Percentiles rank a stretch among this genome's conserved stretches.
Conservation (phyloP, 1,140 invertebrate genomes). For the Venustaconcha ellipsiformis region DNA sequence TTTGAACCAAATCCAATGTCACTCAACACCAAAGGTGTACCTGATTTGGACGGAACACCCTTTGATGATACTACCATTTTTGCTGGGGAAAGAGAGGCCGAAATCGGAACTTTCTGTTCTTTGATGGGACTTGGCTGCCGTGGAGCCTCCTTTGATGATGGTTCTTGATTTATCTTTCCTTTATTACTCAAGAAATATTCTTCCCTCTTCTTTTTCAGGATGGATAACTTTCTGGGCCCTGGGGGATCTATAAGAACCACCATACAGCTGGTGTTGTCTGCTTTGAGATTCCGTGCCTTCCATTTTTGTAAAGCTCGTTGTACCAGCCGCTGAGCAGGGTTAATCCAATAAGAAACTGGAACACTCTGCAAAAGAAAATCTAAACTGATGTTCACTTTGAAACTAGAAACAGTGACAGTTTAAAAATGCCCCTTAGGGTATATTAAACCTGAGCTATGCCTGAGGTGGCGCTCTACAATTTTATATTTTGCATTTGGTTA, state of each 20-base stretch:
- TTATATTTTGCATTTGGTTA: no score
- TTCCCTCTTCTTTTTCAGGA: conserved; percentile 55
- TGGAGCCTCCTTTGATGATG: conserved; percentile 24
- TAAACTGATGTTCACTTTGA: not conserved
- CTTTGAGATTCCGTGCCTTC: conserved; percentile 82
- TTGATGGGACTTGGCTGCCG: not conserved
- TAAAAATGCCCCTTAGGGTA: no score
- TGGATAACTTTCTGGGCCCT: conserved; percentile 70
- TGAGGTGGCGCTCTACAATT: no score
- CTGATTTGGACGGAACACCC: not conserved
- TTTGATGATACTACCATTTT: not conserved
- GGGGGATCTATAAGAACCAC: conserved; percentile 93
- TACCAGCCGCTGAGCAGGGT: conserved; percentile 91
- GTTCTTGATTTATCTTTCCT: conserved; percentile 2
- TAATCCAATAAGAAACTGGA: conserved; percentile 69
- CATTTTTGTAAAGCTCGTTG: conserved; percentile 83
- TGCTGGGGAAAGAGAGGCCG: not conserved
- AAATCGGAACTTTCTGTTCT: not conserved
- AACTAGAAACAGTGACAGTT: not conserved
- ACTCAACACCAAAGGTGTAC: conserved; percentile 4
- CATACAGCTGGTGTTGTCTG: conserved; percentile 95
- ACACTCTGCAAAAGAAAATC: conserved; percentile 47
- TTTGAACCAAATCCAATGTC: conserved; percentile 2
- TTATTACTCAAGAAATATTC: conserved; percentile 26
- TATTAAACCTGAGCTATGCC: no score